These are phyloP conservation scores for Pachycephala philippinensis DNA, from an alignment of 2,113 vertebrate genomes.

Conservation along the genomic window DNA sequence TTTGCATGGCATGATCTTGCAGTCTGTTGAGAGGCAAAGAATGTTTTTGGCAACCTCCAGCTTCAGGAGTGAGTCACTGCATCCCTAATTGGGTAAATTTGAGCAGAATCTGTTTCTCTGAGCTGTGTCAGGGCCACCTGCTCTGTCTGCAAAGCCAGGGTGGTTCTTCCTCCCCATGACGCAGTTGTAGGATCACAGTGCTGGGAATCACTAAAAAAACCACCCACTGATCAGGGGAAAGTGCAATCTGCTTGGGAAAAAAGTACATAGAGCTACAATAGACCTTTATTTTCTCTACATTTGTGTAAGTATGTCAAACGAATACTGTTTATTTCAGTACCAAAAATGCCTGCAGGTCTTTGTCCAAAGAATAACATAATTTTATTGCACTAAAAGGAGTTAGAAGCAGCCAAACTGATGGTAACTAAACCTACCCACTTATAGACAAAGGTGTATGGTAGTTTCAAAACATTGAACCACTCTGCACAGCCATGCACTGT, in stretches of 20 bases:
- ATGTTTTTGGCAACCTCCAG: not conserved
- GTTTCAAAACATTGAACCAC: not conserved
- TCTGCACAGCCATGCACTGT: not conserved
- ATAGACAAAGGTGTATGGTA: not conserved
- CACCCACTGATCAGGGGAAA: not conserved
- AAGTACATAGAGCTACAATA: not conserved
- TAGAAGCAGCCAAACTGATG: not conserved
- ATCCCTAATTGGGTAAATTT: fast-evolving
- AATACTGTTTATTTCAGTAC: not conserved
- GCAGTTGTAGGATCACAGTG: fast-evolving
- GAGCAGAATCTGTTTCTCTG: not conserved
- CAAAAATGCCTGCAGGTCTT: not conserved
- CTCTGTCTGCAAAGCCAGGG: not conserved
- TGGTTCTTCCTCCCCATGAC: not conserved
- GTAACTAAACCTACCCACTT: not conserved
- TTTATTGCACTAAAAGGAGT: not conserved
- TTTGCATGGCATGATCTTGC: not conserved
- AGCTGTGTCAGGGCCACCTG: not conserved
- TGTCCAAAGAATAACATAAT: not conserved
- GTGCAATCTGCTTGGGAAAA: not conserved
- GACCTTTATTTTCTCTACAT: not conserved
- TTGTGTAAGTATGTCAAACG: not conserved
- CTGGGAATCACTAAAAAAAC: not conserved
- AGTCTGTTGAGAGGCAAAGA: not conserved
- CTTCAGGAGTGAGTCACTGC: not conserved